A percentile compares a stretch with the other conserved stretches of the same genome.
phyloP scores from a whole-genome alignment of 2,113 vertebrate genomes.

The Gobius niger region DNA sequence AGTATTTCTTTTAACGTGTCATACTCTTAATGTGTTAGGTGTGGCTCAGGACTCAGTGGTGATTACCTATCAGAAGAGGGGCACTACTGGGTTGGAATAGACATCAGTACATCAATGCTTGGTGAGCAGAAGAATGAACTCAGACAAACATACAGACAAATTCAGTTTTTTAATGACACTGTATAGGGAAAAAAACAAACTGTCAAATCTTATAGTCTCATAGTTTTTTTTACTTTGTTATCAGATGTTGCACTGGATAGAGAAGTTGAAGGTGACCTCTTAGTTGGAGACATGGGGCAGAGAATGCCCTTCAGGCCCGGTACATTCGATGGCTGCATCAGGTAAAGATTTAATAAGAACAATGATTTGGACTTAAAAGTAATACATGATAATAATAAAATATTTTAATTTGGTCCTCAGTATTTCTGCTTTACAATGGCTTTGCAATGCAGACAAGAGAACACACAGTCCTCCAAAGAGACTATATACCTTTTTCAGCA shows the following conservation, averaged over 20 bases:
- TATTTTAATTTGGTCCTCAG: conserved; percentile 59
- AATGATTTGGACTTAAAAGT: not conserved
- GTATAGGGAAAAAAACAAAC: too few relatives aligned
- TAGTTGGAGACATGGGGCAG: conserved; percentile 89
- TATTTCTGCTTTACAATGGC: conserved; percentile 97
- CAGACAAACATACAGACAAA: not conserved
- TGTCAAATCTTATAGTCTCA: not conserved
- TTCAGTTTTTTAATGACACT: too few relatives aligned
- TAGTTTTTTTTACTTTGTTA: not conserved
- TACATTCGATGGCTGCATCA: conserved; percentile 92
- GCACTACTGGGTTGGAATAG: conserved; percentile 92
- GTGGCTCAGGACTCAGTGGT: conserved; percentile 94
- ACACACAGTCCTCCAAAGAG: conserved; percentile 87
- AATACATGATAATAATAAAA: not conserved
- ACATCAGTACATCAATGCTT: conserved; percentile 95
- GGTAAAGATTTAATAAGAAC: conserved; percentile 69
- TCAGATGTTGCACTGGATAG: conserved; percentile 90
- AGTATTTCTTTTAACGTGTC: too few relatives aligned
- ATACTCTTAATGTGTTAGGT: conserved; percentile 70
- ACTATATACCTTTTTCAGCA: conserved; percentile 88
- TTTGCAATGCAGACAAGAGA: conserved; percentile 94
- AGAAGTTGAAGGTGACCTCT: conserved; percentile 89
- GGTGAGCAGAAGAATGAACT: conserved; percentile 73
- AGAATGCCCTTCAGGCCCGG: conserved; percentile 90
- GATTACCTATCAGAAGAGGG: conserved; percentile 88